Conservation (phyloP, 2,797 vertebrate species). For the Holocentrus rufus region DNA sequence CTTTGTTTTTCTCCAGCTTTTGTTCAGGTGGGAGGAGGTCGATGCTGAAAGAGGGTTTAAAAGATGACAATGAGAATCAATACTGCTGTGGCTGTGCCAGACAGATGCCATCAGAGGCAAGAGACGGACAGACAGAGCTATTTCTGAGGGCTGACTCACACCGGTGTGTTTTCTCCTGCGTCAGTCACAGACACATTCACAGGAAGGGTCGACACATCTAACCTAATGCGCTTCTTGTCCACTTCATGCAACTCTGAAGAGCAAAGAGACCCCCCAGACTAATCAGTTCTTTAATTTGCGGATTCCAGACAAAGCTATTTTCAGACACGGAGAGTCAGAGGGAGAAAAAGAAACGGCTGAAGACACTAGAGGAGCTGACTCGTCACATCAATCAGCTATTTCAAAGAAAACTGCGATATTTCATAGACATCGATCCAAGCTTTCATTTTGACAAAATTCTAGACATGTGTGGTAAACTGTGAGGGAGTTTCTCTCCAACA, state of each 20-base stretch:
- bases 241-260: constrained; percentile 35
- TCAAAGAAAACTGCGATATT: constrained; percentile 19
- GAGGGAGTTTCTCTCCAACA: background rate
- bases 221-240: constrained; percentile 10
- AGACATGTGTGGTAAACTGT: background rate
- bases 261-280: constrained; percentile 8
- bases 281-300: constrained; percentile 39
- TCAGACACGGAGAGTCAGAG: constrained; percentile 15
- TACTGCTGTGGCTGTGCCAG: constrained; percentile 15
- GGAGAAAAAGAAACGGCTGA: constrained; percentile 3
- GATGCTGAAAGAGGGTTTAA: constrained; percentile 14
- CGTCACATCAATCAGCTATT: constrained; percentile 35
- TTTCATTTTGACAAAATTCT: constrained; percentile 1
- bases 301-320: constrained; percentile 39
- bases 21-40: constrained; percentile 13
- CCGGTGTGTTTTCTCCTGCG: constrained; percentile 2
- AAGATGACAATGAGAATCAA: constrained; percentile 37
- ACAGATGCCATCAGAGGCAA: constrained; percentile 8
- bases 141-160: constrained; percentile 27
- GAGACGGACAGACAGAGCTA: constrained; percentile 15
- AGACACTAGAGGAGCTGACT: constrained; percentile 25
- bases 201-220: constrained; percentile 16
- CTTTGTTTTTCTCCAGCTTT: constrained; percentile 22
- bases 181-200: background rate
- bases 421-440: constrained; percentile 7